Base-by-base conservation (phyloP, 2,888 invertebrate genomes). In the Drosophila fungiperda region DNA sequence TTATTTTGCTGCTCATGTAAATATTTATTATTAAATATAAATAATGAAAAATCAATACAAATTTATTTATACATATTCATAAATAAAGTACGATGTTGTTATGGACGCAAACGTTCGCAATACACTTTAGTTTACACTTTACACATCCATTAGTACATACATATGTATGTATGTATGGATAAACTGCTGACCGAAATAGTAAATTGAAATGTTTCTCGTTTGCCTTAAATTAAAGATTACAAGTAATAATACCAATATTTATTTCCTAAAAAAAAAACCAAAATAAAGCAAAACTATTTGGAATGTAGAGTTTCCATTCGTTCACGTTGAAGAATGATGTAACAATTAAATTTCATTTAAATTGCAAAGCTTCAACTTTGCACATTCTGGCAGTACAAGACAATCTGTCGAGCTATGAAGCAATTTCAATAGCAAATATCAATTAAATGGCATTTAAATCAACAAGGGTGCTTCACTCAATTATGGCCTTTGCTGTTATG, bases 41-140 rank as follows among this genome's bases (percentile, higher is more conserved):
- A 83, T 86, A 83, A 86, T 73, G 72, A 68, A 82, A 82, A 86
- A 82, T 82, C 82, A 86, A 82, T 82, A 86, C 38, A 77, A 70
- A 76, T 77, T 83, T 82, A 86, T 82, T 82, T 83, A 80, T 82
- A 82, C 63, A 71, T 11, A 68, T 50, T 68, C 49, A 35, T 33
- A 65, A 45, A 57, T 42, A 48, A 35, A 29, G 38, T 8, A 55
- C n/a, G 57, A 15, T 32, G 57, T 57, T 40, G 3, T n/a, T 1
- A 20, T 55, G 5, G 40, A 20, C 57, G 9, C 17, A 9, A 15
- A 40, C 20, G 29, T n/a, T 38, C 8, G 20, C 36, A 64, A 49
- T n/a, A 17, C 35, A 55, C 26, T n/a, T n/a, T n/a, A n/a, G n/a
- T 40, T 9, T 3, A 9, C 17, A 38, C 8, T 17, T 38, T 38